Conservation (phyloP, 2,888 invertebrate genomes). For the Ichneumoninae sp. region DNA sequence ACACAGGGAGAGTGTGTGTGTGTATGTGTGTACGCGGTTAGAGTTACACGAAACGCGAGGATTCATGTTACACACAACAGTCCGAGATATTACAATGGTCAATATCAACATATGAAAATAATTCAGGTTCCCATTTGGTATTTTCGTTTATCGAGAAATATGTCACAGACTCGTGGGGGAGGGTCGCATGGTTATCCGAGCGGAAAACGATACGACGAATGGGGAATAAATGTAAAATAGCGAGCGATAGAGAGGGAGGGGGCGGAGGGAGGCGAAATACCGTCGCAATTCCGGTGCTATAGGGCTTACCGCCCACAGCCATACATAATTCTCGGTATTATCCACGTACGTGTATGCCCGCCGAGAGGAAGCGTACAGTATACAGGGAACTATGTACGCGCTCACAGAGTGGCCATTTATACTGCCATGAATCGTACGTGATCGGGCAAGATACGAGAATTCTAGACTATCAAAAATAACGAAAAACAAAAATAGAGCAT, state of each 20-base stretch:
- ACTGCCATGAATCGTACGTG: conserved; percentile 32
- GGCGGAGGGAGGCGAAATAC: background rate
- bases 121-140: background rate
- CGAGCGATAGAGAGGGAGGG: background rate
- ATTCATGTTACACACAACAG: background rate
- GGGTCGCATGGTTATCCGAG: background rate
- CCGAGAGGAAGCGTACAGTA: conserved; percentile 4
- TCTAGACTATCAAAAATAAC: conserved; percentile 3
- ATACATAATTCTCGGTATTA: conserved; percentile 21
- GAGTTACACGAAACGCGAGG: background rate
- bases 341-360: background rate
- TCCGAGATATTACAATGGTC: background rate
- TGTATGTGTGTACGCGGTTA: background rate
- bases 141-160: conserved; percentile 9
- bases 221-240: conserved; percentile 3
- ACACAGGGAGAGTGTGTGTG: background rate
- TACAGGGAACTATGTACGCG: background rate
- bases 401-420: conserved; percentile 41
- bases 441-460: conserved; percentile 39
- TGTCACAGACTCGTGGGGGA: background rate
- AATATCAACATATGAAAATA: background rate
- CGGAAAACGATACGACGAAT: background rate
- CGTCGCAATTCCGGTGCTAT: background rate
- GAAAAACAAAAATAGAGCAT: background rate
- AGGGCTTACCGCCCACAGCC: background rate